Conservation (phyloP, 2,888 invertebrate species). For the Melinopterus prodromus region DNA sequence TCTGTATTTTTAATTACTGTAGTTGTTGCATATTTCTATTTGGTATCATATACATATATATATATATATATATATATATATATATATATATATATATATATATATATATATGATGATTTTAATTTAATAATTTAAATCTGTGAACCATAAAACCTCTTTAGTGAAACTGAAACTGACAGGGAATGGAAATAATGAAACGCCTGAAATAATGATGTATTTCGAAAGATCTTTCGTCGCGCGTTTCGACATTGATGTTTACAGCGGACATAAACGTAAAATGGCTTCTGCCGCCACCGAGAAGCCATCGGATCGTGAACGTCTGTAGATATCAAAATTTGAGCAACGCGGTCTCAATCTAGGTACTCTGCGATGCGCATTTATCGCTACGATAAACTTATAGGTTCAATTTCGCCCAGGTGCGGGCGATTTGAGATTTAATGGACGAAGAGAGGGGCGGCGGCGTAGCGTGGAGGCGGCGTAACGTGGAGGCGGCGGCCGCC, state of each 20-base stretch:
- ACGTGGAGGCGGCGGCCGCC: background rate
- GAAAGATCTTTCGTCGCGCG: background rate
- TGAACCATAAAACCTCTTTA: too few relatives aligned
- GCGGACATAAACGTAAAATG: background rate
- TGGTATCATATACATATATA: too few relatives aligned
- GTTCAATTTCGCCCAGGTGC: conserved; percentile 23
- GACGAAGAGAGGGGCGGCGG: background rate
- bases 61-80: too few relatives aligned
- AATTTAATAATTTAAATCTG: too few relatives aligned
- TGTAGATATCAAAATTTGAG: conserved; percentile 4
- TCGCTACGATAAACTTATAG: conserved; percentile 24
- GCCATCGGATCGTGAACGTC: background rate
- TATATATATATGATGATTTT: too few relatives aligned
- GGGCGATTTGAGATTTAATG: conserved; percentile 25
- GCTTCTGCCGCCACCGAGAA: background rate
- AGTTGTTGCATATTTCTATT: too few relatives aligned
- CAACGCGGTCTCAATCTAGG: background rate
- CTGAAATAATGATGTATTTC: background rate
- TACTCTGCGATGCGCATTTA: background rate
- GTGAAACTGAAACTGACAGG: too few relatives aligned
- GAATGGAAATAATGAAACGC: too few relatives aligned
- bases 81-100: too few relatives aligned
- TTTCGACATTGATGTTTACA: background rate
- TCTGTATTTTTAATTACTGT: too few relatives aligned
- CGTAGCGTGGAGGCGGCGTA: background rate